Evolutionary conservation across 2,113 vertebrate genomes (phyloP).

Genomic region (Dendrocopos noguchii): DNA sequence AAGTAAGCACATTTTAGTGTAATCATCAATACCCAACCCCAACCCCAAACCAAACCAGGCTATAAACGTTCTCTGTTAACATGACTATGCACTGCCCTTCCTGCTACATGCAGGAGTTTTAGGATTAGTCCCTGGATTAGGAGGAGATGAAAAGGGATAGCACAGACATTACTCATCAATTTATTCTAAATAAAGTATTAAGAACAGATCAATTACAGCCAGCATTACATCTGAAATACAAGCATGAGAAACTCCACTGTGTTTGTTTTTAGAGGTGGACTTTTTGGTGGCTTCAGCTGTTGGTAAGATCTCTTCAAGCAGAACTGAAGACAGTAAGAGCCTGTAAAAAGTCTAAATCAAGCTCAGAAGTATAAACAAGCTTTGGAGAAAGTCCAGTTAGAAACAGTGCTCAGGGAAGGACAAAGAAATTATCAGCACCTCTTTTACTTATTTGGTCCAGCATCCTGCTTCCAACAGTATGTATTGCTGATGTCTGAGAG

Average conservation of each 20-base stretch:
- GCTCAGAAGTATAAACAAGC: neutral
- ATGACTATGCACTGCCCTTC: neutral
- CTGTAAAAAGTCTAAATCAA: neutral
- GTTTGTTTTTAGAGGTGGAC: neutral
- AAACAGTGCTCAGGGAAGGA: neutral
- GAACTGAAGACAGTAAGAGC: neutral
- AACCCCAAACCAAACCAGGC: neutral
- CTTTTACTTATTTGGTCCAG: neutral
- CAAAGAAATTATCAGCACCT: neutral
- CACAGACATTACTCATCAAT: neutral
- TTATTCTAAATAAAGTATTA: neutral
- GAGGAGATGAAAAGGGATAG: neutral
- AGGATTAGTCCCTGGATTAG: neutral
- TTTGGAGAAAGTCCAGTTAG: neutral
- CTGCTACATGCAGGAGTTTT: neutral
- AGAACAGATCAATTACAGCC: neutral
- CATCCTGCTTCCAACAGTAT: neutral
- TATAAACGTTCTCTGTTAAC: neutral
- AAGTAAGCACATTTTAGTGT: neutral
- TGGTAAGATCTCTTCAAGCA: neutral
- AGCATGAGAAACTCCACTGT: neutral
- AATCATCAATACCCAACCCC: neutral
- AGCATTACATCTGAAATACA: neutral
- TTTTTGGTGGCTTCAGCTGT: neutral
- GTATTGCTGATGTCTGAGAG: neutral